A percentile compares a stretch with the other conserved stretches of the same genome.
These are phyloP conservation scores for Drosophila sucinea DNA, from an alignment of 1,140 invertebrate genomes.

Conservation along the genomic window DNA sequence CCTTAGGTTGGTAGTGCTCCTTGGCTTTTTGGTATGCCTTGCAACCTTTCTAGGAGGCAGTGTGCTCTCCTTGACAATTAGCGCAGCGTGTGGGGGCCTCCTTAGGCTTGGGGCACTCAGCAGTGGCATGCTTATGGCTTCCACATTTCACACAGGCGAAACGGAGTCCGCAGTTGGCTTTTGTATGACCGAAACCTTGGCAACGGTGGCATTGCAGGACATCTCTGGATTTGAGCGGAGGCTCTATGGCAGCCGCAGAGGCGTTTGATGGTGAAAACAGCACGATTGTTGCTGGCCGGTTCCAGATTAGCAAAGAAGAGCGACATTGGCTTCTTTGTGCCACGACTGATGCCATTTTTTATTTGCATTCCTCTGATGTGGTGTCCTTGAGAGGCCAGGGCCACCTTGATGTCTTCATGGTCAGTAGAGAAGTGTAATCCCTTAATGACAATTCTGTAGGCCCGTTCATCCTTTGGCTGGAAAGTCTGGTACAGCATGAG, in stretches of 20 bases:
- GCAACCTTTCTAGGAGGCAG: conserved; percentile 16
- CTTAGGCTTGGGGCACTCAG: too few species aligned
- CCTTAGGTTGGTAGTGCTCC: background rate
- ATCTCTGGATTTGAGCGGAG: background rate
- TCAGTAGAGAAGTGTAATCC: conserved; percentile 14
- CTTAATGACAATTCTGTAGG: conserved; percentile 9
- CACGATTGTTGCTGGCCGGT: background rate
- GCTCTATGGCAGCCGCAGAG: background rate
- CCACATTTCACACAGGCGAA: too few species aligned
- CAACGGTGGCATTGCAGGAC: too few species aligned
- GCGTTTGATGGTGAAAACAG: conserved; percentile 5
- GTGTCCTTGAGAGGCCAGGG: conserved; percentile 1
- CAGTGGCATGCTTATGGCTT: background rate
- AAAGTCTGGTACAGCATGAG: background rate
- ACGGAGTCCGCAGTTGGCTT: too few species aligned
- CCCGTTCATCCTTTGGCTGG: conserved; percentile 1
- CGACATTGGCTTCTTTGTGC: background rate
- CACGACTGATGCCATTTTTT: conserved; percentile 3
- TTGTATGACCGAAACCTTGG: too few species aligned
- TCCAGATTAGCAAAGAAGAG: too few species aligned
- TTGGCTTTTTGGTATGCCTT: conserved; percentile 17
- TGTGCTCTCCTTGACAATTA: background rate
- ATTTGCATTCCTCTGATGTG: conserved; percentile 3
- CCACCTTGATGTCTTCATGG: background rate
- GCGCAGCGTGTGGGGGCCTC: too few species aligned